Evolutionary conservation across 2,113 vertebrate species (phyloP).

Genomic region (Talpa occidentalis): DNA sequence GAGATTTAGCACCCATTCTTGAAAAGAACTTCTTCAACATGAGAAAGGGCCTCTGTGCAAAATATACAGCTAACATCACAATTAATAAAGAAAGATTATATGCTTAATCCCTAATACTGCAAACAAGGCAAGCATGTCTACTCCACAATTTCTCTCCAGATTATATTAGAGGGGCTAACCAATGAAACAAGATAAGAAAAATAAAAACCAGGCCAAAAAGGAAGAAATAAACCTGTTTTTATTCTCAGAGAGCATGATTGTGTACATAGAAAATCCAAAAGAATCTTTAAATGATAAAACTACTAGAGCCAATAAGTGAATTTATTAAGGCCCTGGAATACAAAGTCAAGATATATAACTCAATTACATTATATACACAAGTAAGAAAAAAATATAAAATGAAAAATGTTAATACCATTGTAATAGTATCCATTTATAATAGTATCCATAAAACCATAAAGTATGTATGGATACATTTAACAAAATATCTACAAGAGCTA

Average conservation of each 20-base stretch:
- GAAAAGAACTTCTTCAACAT: neutral
- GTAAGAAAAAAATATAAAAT: neutral
- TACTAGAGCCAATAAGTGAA: neutral
- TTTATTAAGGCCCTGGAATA: neutral
- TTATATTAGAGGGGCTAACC: neutral
- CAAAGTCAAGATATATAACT: neutral
- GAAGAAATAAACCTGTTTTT: slow-evolving; percentile 30
- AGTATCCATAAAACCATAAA: neutral
- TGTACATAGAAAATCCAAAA: neutral
- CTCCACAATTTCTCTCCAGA: neutral
- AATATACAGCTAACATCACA: neutral
- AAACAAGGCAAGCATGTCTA: neutral
- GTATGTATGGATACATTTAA: neutral
- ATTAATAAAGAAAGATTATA: neutral
- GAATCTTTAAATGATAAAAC: neutral
- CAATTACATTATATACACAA: neutral
- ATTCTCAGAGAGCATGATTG: neutral
- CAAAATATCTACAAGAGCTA: neutral
- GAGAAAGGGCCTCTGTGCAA: neutral
- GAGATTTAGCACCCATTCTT: neutral
- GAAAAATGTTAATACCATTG: neutral
- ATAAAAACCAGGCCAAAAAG: neutral
- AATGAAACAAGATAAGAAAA: slow-evolving; percentile 29
- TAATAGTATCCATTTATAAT: neutral
- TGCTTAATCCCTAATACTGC: neutral